Evolutionary conservation across 64 coral and sea anemone genomes (phyloP), one percentile per base, ranked within the genome.

Genomic region (Pachyseris speciosa): DNA sequence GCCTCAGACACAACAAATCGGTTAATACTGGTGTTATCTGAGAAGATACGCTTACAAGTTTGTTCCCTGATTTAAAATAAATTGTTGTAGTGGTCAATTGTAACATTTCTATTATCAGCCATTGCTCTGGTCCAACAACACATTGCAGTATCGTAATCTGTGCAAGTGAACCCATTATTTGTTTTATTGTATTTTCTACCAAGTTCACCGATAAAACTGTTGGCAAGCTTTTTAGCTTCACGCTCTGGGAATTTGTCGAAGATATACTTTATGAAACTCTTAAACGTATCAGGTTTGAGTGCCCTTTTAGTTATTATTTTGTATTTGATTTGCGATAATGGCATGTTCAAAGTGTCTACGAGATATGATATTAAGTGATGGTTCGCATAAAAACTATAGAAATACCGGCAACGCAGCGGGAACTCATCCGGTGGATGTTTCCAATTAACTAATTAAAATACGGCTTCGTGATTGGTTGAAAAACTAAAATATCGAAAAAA

Each of bases 221-320:
- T 89, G 0, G 86, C 86, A 16, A 89, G 9, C 10, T 12, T 89
- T 27, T 76, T 89, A 20, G 71, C 53, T 0, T 76, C 49, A 0
- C 30, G 7, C 16, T 89, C 71, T 12, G 69, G 16, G 1, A 77
- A 16, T 10, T 34, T 63, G 24, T 89, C 36, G 19, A 89, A 77
- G 1, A 89, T 27, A 52, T 77, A 77, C 39, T 55, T 64, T 2
- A 89, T 19, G 51, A 89, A 89, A 6, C 1, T 2, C 5, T 27
- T 76, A 16, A 89, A 89, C n/a, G 86, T 89, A 25, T 89, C 52
- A 0, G 70, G 72, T 25, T 89, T 89, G 0, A 89, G 33, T 26
- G 70, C 86, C 24, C 32, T 87, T 42, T 77, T 75, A 22, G 69
- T 41, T 0, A 43, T 1, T 2, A 75, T 89, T 4, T 63, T 77